Conservation (phyloP, 2,113 vertebrate species). For the Eretmochelys imbricata region DNA sequence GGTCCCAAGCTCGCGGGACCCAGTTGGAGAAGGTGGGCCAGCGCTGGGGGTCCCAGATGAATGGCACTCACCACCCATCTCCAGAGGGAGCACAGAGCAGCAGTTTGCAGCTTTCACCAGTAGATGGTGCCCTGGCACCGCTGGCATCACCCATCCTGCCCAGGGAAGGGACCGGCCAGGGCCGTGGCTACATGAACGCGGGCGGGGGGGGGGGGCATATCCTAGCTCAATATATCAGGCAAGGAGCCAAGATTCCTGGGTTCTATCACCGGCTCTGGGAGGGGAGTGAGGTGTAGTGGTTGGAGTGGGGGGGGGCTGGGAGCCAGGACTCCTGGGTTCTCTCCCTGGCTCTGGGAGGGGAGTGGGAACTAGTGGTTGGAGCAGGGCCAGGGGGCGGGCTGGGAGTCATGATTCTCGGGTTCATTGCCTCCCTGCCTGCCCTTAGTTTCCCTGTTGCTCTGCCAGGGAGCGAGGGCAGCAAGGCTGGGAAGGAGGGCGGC, state of each 20-base stretch:
- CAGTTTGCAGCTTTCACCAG: not conserved
- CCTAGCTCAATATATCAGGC: not conserved
- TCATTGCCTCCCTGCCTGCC: not conserved
- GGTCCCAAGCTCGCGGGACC: not conserved
- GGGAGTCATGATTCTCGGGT: not conserved
- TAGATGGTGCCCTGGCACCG: not conserved
- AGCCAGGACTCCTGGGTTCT: no score
- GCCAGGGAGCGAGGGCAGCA: not conserved
- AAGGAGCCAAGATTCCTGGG: not conserved
- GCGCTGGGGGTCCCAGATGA: no score
- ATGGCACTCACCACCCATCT: not conserved
- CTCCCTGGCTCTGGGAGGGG: no score
- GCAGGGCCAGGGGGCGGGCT: no score
- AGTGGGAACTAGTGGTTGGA: no score
- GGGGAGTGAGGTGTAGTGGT: no score
- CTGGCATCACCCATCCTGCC: not conserved
- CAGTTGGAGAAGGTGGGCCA: not conserved
- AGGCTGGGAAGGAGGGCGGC: not conserved
- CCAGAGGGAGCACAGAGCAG: not conserved
- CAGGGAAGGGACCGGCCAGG: not conserved
- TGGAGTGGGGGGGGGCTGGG: no score
- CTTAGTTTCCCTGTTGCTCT: not conserved
- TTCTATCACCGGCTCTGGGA: no score
- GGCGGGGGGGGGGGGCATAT: not conserved
- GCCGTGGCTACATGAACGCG: not conserved